phyloP scores from a whole-genome alignment of 2,113 vertebrate species.

The Phrynosoma blainvillii region DNA sequence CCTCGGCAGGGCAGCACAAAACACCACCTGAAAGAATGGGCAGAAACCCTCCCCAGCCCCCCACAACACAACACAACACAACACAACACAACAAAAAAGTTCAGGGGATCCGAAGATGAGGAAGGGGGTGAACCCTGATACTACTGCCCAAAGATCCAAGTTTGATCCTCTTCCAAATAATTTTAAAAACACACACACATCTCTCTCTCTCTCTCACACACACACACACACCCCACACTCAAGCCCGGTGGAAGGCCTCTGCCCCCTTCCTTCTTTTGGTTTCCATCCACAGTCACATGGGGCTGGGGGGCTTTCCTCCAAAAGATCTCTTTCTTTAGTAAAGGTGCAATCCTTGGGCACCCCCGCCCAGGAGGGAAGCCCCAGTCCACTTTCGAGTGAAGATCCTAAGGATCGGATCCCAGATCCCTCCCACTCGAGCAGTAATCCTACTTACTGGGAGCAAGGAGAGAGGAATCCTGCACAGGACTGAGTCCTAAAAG shows the following conservation, averaged over 20 bases:
- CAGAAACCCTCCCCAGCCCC: not conserved
- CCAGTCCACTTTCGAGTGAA: no score
- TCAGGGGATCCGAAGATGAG: no score
- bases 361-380: no score
- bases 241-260: no score
- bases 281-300: not conserved
- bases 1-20: constrained; percentile 11
- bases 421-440: no score
- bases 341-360: not conserved
- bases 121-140: not conserved
- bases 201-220: no score
- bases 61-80: not conserved
- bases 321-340: not conserved
- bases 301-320: not conserved
- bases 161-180: not conserved
- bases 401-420: no score
- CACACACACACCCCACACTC: not conserved
- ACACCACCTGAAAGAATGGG: constrained; percentile 24
- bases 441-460: no score
- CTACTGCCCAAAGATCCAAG: not conserved
- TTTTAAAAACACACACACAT: not conserved
- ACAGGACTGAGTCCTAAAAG: no score
- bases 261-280: not conserved
- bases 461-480: no score
- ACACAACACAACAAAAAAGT: no score